Evolutionary conservation across 1,140 invertebrate genomes (phyloP).

Genomic region (Argopecten irradians): DNA sequence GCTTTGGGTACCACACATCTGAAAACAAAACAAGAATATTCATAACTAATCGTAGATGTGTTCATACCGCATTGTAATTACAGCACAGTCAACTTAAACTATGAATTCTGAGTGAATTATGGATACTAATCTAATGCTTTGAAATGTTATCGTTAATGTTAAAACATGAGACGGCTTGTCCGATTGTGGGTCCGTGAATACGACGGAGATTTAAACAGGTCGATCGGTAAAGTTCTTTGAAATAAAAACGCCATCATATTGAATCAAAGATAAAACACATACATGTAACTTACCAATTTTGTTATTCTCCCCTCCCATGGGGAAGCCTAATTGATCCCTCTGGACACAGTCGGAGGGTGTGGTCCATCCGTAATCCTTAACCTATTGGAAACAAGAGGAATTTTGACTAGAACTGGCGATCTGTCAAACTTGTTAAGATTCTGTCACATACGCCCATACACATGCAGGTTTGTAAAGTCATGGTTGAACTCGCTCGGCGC

Average conservation of each 20-base stretch:
- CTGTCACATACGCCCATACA: neutral
- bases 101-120: neutral
- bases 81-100: neutral
- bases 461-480: neutral
- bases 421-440: neutral
- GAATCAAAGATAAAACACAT: neutral
- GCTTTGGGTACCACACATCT: neutral
- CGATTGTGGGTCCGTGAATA: neutral
- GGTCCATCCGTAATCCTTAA: neutral
- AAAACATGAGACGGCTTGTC: neutral
- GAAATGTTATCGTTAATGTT: neutral
- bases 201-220: neutral
- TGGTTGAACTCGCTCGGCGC: neutral
- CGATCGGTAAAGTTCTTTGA: neutral
- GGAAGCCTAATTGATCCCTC: neutral
- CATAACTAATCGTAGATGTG: neutral
- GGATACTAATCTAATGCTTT: neutral
- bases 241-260: neutral
- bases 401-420: neutral
- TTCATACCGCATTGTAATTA: neutral
- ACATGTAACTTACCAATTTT: neutral
- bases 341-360: neutral
- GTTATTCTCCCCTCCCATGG: neutral
- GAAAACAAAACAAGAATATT: neutral
- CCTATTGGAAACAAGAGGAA: neutral